These are phyloP conservation scores for Triops cancriformis DNA, from an alignment of 1,140 invertebrate species.

Conservation along the genomic window DNA sequence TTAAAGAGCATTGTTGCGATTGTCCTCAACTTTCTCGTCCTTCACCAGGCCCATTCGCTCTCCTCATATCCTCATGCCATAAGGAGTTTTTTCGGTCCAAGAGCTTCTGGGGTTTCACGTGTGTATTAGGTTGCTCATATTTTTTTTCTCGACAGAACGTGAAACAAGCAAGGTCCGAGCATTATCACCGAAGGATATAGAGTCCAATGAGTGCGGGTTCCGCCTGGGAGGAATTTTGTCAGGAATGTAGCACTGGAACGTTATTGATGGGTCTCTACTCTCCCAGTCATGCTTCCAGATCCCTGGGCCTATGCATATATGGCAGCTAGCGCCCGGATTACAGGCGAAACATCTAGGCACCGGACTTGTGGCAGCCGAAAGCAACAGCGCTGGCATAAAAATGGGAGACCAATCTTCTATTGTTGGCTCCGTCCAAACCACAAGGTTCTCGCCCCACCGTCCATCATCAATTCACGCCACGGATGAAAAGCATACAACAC, in stretches of 20 bases:
- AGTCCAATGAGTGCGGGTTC: neutral
- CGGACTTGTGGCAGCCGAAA: neutral
- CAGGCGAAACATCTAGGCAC: neutral
- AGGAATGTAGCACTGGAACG: neutral
- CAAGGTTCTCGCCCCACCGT: neutral
- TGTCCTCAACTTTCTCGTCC: too few species aligned
- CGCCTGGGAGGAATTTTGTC: constrained; percentile 4
- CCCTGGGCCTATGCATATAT: neutral
- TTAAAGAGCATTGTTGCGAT: too few species aligned
- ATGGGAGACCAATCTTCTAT: neutral
- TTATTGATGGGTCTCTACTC: neutral
- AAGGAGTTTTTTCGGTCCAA: too few species aligned
- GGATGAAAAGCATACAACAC: neutral
- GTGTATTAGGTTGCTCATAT: too few species aligned
- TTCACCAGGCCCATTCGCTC: too few species aligned
- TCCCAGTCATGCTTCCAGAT: neutral
- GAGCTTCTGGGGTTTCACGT: too few species aligned
- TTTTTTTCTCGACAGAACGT: too few species aligned
- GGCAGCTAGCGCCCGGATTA: neutral
- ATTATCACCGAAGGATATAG: neutral
- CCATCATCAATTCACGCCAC: neutral
- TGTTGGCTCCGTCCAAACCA: neutral
- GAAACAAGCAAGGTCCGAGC: too few species aligned
- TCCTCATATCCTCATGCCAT: too few species aligned
- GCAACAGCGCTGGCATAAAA: neutral